Conservation (phyloP, 2,888 invertebrate genomes). For the Thyatira batis region DNA sequence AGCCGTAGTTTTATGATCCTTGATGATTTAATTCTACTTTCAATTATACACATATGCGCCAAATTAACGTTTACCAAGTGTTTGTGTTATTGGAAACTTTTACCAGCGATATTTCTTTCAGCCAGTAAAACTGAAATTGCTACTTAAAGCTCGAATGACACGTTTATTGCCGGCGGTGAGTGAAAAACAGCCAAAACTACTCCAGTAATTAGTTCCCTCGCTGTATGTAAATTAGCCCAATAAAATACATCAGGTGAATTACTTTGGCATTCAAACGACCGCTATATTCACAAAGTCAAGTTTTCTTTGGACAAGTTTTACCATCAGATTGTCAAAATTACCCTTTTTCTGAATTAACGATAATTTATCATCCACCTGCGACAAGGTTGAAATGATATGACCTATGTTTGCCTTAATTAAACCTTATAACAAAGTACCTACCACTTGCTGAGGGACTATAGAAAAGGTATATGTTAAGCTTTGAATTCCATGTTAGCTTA, state of each 20-base stretch:
- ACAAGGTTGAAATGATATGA: not conserved
- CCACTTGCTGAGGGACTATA: too few relatives aligned
- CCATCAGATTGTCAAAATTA: not conserved
- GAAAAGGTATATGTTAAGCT: too few relatives aligned
- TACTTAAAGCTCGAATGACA: conserved; percentile 4
- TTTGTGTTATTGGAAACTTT: conserved; percentile 1
- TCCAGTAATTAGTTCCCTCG: not conserved
- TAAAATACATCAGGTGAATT: not conserved
- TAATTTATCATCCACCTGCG: not conserved
- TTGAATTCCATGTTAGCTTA: too few relatives aligned
- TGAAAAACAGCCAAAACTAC: not conserved
- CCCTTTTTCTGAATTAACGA: not conserved
- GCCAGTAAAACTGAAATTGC: conserved; percentile 7
- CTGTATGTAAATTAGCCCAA: not conserved
- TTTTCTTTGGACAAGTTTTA: not conserved
- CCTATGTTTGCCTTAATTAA: too few relatives aligned
- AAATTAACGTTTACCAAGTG: not conserved
- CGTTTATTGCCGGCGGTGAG: not conserved
- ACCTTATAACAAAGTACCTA: too few relatives aligned
- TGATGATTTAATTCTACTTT: too few relatives aligned
- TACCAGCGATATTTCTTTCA: conserved; percentile 6
- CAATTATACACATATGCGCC: not conserved
- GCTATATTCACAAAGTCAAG: not conserved
- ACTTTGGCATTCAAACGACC: not conserved
- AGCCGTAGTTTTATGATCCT: too few relatives aligned